Evolutionary conservation across 2,797 vertebrate species (phyloP).

Genomic region (Scleropages formosus): DNA sequence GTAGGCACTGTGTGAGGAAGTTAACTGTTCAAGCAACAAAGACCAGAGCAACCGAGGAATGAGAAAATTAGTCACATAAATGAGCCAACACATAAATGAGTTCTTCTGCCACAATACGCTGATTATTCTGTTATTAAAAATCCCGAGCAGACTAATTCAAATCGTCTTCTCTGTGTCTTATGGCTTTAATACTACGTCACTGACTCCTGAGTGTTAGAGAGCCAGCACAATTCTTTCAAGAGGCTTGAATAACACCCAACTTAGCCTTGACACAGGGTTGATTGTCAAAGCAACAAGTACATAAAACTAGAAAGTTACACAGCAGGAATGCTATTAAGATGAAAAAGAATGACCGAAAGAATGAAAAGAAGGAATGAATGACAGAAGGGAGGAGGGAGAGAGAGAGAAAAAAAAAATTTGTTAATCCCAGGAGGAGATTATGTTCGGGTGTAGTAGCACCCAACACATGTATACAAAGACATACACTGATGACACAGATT

Average conservation of each 20-base stretch:
- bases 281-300: not conserved
- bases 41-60: constrained; percentile 8
- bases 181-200: constrained; percentile 1
- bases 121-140: constrained; percentile 12
- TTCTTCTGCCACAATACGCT: constrained; percentile 22
- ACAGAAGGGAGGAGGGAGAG: no score
- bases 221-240: not conserved
- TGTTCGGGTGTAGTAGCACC: no score
- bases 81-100: constrained; percentile 50
- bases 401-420: no score
- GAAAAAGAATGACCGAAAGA: no score
- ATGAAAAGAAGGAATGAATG: no score
- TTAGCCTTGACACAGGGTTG: not conserved
- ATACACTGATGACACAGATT: no score
- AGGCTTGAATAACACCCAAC: not conserved
- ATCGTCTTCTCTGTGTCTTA: not conserved
- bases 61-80: constrained; percentile 40
- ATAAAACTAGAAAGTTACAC: not conserved
- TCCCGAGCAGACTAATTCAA: not conserved
- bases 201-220: constrained; percentile 1
- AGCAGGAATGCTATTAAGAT: not conserved
- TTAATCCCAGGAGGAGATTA: no score
- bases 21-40: constrained; percentile 34
- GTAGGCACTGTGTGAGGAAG: constrained; percentile 1
- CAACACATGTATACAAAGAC: no score